A percentile compares a stretch with the other conserved stretches of the same genome.
Evolutionary conservation across 2,888 invertebrate species (phyloP).

Genomic region (Leptogaster cylindrica): DNA sequence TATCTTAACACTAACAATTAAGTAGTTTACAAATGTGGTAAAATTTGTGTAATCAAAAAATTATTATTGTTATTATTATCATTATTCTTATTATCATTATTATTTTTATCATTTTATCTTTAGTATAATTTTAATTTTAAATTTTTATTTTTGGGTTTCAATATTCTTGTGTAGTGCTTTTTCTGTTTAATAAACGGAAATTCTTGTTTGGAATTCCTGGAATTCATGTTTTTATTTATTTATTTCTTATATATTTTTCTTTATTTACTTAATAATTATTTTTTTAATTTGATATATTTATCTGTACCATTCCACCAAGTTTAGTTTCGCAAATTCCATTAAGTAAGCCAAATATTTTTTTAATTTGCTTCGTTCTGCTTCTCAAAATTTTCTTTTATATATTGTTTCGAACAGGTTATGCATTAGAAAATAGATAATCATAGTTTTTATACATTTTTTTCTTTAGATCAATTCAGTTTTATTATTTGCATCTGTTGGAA

Average conservation of each 20-base stretch:
- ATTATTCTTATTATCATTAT: conserved; percentile 35
- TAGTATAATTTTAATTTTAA: conserved; percentile 23
- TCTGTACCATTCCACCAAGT: not conserved
- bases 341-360: not conserved
- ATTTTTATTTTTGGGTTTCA: conserved; percentile 18
- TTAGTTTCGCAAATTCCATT: no score
- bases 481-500: no score
- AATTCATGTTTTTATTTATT: conserved; percentile 34
- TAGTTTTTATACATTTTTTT: no score
- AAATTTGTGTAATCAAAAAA: not conserved
- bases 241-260: conserved; percentile 22
- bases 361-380: not conserved
- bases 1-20: no score
- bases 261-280: not conserved
- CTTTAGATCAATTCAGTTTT: not conserved
- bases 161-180: conserved; percentile 34
- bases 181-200: conserved; percentile 39
- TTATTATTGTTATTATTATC: not conserved
- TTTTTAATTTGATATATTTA: not conserved
- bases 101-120: conserved; percentile 27
- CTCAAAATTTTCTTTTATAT: not conserved
- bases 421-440: no score
- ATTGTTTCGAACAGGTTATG: not conserved
- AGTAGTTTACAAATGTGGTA: not conserved
- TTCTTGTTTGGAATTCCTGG: conserved; percentile 29